phyloP scores from a whole-genome alignment of 2,888 invertebrate genomes.

The Ypsolopha sequella region DNA sequence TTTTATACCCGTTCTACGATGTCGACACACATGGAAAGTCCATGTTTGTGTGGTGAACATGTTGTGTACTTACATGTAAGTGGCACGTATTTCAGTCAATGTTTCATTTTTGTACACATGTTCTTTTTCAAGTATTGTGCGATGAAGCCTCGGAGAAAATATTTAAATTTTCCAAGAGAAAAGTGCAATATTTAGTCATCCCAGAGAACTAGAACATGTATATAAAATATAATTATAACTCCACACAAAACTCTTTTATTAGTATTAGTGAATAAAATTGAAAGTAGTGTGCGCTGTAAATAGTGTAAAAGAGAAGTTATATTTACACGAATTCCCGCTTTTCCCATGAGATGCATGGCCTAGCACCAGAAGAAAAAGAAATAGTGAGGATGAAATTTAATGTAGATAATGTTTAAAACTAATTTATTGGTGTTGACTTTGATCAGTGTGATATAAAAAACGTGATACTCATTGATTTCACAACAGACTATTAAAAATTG shows the following conservation, averaged over 20 bases:
- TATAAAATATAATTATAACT: no score
- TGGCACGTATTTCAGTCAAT: constrained; percentile 19
- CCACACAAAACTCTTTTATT: no score
- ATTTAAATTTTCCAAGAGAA: no score
- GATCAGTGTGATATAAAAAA: background rate
- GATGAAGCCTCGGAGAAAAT: no score
- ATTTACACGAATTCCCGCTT: constrained; percentile 91
- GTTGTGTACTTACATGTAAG: background rate
- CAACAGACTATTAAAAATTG: no score
- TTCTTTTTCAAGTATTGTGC: no score
- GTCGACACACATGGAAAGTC: background rate
- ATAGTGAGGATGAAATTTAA: constrained; percentile 6
- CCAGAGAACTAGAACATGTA: no score
- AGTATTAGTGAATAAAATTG: background rate
- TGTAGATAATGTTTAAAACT: background rate
- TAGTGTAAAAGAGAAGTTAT: constrained; percentile 50
- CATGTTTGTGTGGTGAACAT: background rate
- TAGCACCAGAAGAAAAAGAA: constrained; percentile 53
- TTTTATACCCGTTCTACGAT: constrained; percentile 4
- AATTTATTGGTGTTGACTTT: background rate
- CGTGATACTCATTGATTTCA: no score
- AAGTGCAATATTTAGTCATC: no score
- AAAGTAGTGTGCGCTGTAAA: constrained; percentile 54
- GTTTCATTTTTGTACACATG: background rate
- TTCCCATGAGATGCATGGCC: constrained; percentile 95